Evolutionary conservation across 1,140 invertebrate genomes (phyloP), one percentile per base, ranked within the genome.

Genomic region (Chymomyza costata): DNA sequence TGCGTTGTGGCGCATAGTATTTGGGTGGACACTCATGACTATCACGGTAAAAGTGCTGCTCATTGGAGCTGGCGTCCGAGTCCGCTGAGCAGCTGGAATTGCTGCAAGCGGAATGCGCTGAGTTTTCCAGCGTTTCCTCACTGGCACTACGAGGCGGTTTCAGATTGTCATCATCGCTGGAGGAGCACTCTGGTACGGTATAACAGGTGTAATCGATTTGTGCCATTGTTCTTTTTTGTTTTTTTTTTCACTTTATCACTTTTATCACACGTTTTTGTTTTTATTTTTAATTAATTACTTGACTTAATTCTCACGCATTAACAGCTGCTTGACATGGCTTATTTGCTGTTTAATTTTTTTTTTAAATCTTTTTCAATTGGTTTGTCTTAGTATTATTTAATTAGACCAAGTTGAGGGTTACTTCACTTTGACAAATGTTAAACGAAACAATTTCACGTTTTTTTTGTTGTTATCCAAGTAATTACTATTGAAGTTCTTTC

Each of bases 171-270:
- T 60, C 51, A 8, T 65, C 70, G 37, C 81, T 69, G 32, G 54
- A 63, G 18, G 82, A 65, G 25, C 62, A 69, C 58, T 84, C 82
- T 7, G 74, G 83, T 52, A 84, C 70, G 11, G 82, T 84, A n/a
- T 84, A 84, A 21, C 83, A 84, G 39, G 74, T 80, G 38, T 74
- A 81, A 53, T 84, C 80, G 21, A 82, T 64, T 55, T 82, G 68
- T 6, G 82, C 70, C 82, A 84, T 84, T 28, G 47, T 21, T 41
- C 21, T 30, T 47, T 2, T 25, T 43, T 13, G 5, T 13, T 25
- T 60, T 39, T 13, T 15, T 17, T 13, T 15, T 52, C 55, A 37
- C 31, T 63, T 46, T 6, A 19, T 39, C 45, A 55, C 37, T 56
- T 68, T 65, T 37, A 65, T 43, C 43, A 52, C 34, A 19, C 25